Evolutionary conservation across 2,113 vertebrate species (phyloP).

Genomic region (Zosterops hypoxanthus): DNA sequence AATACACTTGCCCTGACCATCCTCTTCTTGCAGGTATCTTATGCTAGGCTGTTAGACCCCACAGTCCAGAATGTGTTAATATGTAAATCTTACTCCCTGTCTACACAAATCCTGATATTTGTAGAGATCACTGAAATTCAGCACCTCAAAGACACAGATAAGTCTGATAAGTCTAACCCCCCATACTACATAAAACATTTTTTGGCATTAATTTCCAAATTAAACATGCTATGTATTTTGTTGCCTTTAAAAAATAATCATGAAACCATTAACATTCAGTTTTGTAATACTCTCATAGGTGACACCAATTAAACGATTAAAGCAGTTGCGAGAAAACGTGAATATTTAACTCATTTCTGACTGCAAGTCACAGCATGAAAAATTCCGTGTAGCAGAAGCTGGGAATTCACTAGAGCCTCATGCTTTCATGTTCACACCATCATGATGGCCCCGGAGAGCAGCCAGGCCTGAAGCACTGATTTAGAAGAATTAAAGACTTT

Average conservation of each 20-base stretch:
- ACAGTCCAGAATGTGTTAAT: neutral
- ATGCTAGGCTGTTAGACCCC: neutral
- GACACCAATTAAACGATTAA: neutral
- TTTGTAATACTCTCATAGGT: neutral
- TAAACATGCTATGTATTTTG: neutral
- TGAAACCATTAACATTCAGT: neutral
- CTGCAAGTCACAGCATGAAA: neutral
- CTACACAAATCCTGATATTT: neutral
- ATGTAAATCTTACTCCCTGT: neutral
- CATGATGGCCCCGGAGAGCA: rapidly evolving
- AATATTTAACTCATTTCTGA: neutral
- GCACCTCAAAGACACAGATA: neutral
- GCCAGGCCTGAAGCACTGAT: too few relatives aligned
- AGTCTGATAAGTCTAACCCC: rapidly evolving
- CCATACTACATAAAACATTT: neutral
- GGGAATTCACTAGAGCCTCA: neutral
- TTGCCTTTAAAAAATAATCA: neutral
- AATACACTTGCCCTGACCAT: neutral
- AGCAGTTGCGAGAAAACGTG: neutral
- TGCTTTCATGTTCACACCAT: rapidly evolving
- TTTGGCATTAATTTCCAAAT: neutral
- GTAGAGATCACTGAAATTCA: neutral
- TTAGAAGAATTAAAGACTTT: too few relatives aligned
- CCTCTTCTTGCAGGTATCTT: neutral
- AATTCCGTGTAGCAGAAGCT: neutral